Evolutionary conservation across 2,797 vertebrate species (phyloP).

Genomic region (Myripristis murdjan): DNA sequence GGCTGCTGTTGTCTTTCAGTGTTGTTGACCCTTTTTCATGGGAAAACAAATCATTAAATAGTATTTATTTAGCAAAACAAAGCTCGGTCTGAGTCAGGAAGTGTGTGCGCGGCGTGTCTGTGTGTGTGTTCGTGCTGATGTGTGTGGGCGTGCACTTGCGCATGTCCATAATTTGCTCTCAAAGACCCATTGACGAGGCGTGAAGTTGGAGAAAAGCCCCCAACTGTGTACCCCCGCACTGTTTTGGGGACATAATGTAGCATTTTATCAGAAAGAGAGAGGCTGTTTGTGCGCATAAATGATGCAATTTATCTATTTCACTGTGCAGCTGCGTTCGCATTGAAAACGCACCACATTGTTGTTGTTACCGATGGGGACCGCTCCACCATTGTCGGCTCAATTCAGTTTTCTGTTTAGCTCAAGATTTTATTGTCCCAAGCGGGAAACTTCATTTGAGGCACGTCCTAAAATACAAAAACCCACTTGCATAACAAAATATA

Average conservation of each 20-base stretch:
- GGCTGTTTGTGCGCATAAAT: conserved; percentile 48
- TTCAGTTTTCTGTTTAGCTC: conserved; percentile 23
- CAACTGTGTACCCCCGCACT: conserved; percentile 33
- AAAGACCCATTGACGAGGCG: conserved; percentile 42
- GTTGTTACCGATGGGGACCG: conserved; percentile 11
- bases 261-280: conserved; percentile 49
- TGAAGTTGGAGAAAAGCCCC: conserved; percentile 36
- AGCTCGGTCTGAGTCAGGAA: conserved; percentile 6
- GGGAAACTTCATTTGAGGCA: conserved; percentile 26
- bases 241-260: conserved; percentile 57
- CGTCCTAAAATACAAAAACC: conserved; percentile 21
- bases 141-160: conserved; percentile 5
- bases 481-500: background rate
- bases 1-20: too few species aligned
- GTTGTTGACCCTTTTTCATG: background rate
- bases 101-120: background rate
- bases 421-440: conserved; percentile 41
- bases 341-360: conserved; percentile 7
- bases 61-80: background rate
- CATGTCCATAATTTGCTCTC: conserved; percentile 28
- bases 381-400: conserved; percentile 12
- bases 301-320: conserved; percentile 39
- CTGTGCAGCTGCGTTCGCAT: conserved; percentile 42
- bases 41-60: background rate
- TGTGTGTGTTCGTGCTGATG: background rate